Conservation (phyloP, 2,113 vertebrate species). For the Labrus mixtus region DNA sequence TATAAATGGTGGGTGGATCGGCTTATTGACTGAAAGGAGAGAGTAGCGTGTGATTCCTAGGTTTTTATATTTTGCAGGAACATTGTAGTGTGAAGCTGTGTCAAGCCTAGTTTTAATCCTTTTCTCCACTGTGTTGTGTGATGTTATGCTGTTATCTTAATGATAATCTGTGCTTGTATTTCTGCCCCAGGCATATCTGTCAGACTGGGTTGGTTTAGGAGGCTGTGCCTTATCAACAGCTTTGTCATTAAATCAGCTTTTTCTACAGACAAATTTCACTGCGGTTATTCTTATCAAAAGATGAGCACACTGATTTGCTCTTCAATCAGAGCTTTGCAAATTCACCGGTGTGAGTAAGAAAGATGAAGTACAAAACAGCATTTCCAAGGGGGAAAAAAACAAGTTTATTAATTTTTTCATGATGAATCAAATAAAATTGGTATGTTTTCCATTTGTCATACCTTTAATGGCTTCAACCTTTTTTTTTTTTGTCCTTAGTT, state of each 20-base stretch:
- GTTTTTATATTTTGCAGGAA: slow-evolving; percentile 72
- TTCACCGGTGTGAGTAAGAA: slow-evolving; percentile 55
- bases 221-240: slow-evolving; percentile 77
- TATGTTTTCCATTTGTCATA: slow-evolving; percentile 65
- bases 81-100: slow-evolving; percentile 63
- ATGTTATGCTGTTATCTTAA: slow-evolving; percentile 82
- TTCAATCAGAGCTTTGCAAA: slow-evolving; percentile 70
- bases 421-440: slow-evolving; percentile 56
- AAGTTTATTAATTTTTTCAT: slow-evolving; percentile 66
- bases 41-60: slow-evolving; percentile 42
- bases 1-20: slow-evolving; percentile 21
- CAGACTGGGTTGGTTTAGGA: slow-evolving; percentile 72
- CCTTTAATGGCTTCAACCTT: slow-evolving; percentile 59
- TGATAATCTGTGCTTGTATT: slow-evolving; percentile 82
- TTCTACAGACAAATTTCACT: slow-evolving; percentile 79
- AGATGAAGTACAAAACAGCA: slow-evolving; percentile 66
- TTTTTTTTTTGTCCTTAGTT: slow-evolving; percentile 43
- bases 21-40: slow-evolving; percentile 41
- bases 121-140: slow-evolving; percentile 75
- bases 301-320: slow-evolving; percentile 74
- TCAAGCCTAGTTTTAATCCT: slow-evolving; percentile 80
- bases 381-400: slow-evolving; percentile 27
- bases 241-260: slow-evolving; percentile 83
- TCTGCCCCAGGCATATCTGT: slow-evolving; percentile 77
- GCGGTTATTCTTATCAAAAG: slow-evolving; percentile 72